Base-by-base conservation (phyloP, 2,888 invertebrate genomes). In the Tetrapedia diversipes region DNA sequence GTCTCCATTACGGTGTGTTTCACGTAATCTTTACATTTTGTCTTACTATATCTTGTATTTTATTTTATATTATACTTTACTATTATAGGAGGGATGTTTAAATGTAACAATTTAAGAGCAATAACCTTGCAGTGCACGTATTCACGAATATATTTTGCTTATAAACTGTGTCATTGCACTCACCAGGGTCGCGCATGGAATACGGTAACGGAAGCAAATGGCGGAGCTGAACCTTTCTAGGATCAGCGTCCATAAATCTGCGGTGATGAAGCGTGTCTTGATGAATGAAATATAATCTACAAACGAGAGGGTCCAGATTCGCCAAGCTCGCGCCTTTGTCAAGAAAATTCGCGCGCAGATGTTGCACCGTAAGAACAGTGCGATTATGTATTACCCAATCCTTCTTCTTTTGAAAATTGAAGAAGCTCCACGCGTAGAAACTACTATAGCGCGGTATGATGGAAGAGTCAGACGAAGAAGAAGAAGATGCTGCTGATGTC, bases 271-370 rank as follows among this genome's bases (percentile, higher is more conserved):
- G 34, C 65, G 45, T 27, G 27, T 19, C 57, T 41, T 34, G 45
- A 57, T 66, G 65, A 56, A n/a, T 66, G 45, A 66, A 66, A 57
- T 34, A 56, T 57, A 57, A 24, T 34, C 32, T 45, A 34, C 27
- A 45, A 45, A 34, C 34, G 34, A 65, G 56, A 14, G 24, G 32
- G 19, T 2, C 16, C 27, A 22, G 34, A 34, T 66, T 54, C 45
- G 43, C 56, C 65, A 43, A 45, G 24, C 56, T 34, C n/a, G n/a
- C 34, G 34, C 24, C 65, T n/a, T 11, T n/a, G 43, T n/a, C 14
- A n/a, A 14, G 14, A 32, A 32, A 56, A 10, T 43, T 24, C 2
- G 32, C 8, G 41, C 14, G 34, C 34, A 43, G n/a, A 57, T 56
- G 37, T 34, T 57, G 6, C 39, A n/a, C n/a, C 6, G 39, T 2